These are phyloP conservation scores for Epizoanthus illoricatus DNA, from an alignment of 92 coral and sea anemone species.

Conservation along the genomic window DNA sequence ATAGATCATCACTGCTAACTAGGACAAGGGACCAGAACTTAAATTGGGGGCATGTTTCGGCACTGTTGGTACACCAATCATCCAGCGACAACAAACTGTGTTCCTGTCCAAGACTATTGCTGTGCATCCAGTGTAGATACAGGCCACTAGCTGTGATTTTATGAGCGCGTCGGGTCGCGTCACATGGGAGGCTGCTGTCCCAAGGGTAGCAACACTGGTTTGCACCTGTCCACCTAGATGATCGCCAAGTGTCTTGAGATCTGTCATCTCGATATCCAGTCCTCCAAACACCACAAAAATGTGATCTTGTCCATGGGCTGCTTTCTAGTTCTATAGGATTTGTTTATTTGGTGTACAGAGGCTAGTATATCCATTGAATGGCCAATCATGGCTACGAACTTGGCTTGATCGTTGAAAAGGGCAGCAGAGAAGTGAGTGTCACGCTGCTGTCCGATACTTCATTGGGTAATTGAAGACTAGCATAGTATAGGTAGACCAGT, in stretches of 20 bases:
- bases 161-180: slow-evolving; percentile 7
- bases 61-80: slow-evolving; percentile 21
- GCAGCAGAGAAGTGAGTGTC: slow-evolving; percentile 33
- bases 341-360: slow-evolving; percentile 5
- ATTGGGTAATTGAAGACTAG: slow-evolving; percentile 28
- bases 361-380: slow-evolving; percentile 40
- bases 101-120: background rate
- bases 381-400: slow-evolving; percentile 45
- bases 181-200: slow-evolving; percentile 27
- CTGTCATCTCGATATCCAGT: slow-evolving; percentile 29
- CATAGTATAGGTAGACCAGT: slow-evolving; percentile 43
- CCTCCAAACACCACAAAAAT: slow-evolving; percentile 35
- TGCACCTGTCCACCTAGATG: slow-evolving; percentile 23
- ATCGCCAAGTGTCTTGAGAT: slow-evolving; percentile 29
- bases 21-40: slow-evolving; percentile 29
- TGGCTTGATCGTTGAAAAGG: slow-evolving; percentile 44
- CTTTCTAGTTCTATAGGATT: slow-evolving; percentile 3
- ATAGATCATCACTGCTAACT: slow-evolving; percentile 21
- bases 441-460: slow-evolving; percentile 13
- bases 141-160: slow-evolving; percentile 1
- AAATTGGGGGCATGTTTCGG: slow-evolving; percentile 31
- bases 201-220: slow-evolving; percentile 19
- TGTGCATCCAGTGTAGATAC: background rate
- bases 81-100: background rate
- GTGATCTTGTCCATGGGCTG: slow-evolving; percentile 18